phyloP scores from a whole-genome alignment of 2,797 vertebrate genomes.

The Acipenser ruthenus region DNA sequence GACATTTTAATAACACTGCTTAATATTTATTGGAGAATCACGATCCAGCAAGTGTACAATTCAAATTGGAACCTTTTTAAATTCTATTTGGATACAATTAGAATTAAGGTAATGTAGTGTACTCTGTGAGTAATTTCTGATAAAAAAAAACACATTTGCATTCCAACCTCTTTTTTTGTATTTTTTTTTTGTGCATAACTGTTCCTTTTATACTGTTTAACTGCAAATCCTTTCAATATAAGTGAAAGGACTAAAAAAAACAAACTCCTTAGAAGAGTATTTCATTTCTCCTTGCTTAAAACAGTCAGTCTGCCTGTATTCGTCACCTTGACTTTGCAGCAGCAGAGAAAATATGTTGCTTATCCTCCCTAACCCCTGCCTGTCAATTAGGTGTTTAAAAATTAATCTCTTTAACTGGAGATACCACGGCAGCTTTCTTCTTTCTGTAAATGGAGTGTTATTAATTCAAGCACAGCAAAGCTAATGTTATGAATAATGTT shows the following conservation, averaged over 20 bases:
- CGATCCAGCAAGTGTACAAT: constrained; percentile 5
- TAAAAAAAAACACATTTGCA: neutral
- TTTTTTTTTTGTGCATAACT: constrained; percentile 50
- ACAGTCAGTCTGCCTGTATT: constrained; percentile 43
- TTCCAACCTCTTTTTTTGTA: constrained; percentile 23
- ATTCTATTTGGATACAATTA: constrained; percentile 15
- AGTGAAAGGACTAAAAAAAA: constrained; percentile 34
- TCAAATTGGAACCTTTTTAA: constrained; percentile 12
- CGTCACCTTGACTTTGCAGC: constrained; percentile 79
- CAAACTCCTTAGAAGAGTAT: constrained; percentile 55
- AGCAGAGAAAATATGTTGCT: constrained; percentile 65
- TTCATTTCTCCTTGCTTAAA: constrained; percentile 57
- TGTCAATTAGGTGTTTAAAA: constrained; percentile 82
- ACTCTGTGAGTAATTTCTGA: neutral
- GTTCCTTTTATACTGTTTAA: constrained; percentile 75
- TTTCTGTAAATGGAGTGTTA: constrained; percentile 78
- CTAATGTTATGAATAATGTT: constrained; percentile 75
- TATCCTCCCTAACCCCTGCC: constrained; percentile 70
- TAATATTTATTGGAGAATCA: constrained; percentile 3
- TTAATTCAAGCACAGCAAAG: constrained; percentile 71
- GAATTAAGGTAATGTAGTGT: neutral
- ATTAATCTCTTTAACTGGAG: constrained; percentile 82
- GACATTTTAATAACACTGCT: constrained; percentile 2
- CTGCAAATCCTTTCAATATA: constrained; percentile 61
- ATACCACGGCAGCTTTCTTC: constrained; percentile 70